Conservation (phyloP, 2,888 invertebrate species). For the Julus scanicus region DNA sequence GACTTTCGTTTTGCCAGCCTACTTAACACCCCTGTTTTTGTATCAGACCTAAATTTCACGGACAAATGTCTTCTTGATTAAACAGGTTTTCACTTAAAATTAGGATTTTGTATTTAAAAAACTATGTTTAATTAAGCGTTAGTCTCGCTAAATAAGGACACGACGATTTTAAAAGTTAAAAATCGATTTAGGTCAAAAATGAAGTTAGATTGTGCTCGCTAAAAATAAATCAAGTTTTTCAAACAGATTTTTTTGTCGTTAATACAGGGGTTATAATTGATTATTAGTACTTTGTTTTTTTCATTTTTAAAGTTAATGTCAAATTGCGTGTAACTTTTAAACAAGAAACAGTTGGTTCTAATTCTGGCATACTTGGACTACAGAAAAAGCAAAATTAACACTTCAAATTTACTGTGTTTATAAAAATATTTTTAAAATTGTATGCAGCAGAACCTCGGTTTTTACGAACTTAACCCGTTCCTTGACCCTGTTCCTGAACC, state of each 20-base stretch:
- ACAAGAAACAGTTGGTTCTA: neutral
- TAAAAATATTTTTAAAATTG: neutral
- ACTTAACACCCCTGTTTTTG: neutral
- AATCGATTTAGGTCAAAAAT: constrained; percentile 22
- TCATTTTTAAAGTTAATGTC: neutral
- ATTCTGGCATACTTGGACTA: neutral
- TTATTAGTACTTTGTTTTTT: neutral
- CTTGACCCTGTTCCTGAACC: too few relatives aligned
- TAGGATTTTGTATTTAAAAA: neutral
- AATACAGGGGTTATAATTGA: neutral
- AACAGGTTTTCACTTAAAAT: constrained; percentile 21
- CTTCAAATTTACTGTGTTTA: neutral
- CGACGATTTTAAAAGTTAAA: neutral
- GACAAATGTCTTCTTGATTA: constrained; percentile 14
- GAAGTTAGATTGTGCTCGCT: neutral
- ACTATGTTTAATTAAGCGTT: neutral
- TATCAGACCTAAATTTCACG: constrained; percentile 26
- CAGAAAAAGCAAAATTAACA: neutral
- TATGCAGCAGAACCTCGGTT: too few relatives aligned
- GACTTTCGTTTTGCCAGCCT: neutral
- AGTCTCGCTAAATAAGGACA: neutral
- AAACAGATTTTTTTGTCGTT: neutral
- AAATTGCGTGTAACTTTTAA: neutral
- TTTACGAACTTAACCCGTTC: too few relatives aligned
- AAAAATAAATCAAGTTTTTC: neutral